phyloP scores from a whole-genome alignment of 2,888 invertebrate species.

The Cerastis rubricosa region DNA sequence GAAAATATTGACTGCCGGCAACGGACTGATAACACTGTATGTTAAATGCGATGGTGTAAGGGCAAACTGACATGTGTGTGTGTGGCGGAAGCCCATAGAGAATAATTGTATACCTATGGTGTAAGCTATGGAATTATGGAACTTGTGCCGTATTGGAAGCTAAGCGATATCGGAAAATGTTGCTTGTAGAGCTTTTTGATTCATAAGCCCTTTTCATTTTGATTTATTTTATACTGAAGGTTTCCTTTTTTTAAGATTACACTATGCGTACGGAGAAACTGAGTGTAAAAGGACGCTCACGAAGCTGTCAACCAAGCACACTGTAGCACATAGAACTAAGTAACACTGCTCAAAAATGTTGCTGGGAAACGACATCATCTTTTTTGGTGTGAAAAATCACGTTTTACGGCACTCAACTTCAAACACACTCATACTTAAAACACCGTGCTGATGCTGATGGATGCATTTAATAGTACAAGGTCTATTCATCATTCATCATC shows the following conservation, averaged over 20 bases:
- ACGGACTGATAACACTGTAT: constrained; percentile 79
- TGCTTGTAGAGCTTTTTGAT: neutral
- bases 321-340: neutral
- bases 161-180: constrained; percentile 45
- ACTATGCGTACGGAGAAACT: neutral
- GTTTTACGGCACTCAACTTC: too few relatives aligned
- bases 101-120: constrained; percentile 57
- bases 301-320: neutral
- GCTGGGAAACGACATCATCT: neutral
- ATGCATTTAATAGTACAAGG: neutral
- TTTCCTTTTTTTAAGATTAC: neutral
- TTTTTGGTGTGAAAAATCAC: neutral
- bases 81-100: constrained; percentile 76
- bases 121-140: constrained; percentile 67
- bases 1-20: constrained; percentile 81
- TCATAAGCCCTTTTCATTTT: neutral
- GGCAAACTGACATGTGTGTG: constrained; percentile 66
- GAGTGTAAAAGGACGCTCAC: neutral
- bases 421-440: too few relatives aligned
- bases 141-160: constrained; percentile 66
- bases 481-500: too few relatives aligned
- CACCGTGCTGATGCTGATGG: neutral
- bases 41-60: constrained; percentile 74
- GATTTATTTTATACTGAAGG: neutral
- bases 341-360: neutral